A percentile compares a stretch with the other conserved stretches of the same genome.
These are phyloP conservation scores for Scolopax mira DNA, from an alignment of 2,113 vertebrate species.

Conservation along the genomic window DNA sequence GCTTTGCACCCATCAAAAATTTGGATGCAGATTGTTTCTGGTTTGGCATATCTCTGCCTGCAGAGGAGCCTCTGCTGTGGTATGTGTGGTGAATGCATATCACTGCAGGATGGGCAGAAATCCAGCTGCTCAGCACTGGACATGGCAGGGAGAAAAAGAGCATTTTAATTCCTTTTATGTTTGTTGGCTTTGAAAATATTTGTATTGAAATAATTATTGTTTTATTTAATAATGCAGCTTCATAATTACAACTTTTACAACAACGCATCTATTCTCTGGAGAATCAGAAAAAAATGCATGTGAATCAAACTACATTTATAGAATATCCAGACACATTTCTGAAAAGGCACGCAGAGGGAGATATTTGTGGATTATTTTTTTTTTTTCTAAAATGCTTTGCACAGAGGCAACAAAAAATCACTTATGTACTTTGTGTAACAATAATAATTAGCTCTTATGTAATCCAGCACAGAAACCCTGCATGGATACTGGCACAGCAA, in stretches of 20 bases:
- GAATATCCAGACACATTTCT: not conserved
- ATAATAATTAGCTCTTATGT: not conserved
- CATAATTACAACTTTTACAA: slow-evolving; percentile 27
- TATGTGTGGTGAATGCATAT: not conserved
- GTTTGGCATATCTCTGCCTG: not conserved
- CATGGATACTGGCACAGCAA: not conserved
- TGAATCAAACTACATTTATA: not conserved
- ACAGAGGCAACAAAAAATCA: not conserved
- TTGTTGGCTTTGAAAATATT: slow-evolving; percentile 38
- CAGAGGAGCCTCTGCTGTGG: not conserved
- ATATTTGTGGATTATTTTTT: not conserved
- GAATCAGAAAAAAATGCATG: not conserved
- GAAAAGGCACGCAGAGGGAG: not conserved
- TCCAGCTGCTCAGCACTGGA: not conserved
- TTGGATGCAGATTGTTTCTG: not conserved
- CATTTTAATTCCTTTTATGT: not conserved
- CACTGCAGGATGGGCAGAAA: not conserved
- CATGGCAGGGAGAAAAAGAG: not conserved
- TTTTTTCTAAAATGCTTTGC: not conserved
- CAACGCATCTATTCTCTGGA: not conserved
- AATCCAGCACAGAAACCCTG: not conserved
- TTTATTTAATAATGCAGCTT: not conserved
- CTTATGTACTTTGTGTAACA: not conserved
- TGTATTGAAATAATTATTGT: slow-evolving; percentile 27
- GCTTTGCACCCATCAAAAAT: not conserved